Percentiles rank a stretch among this genome's conserved stretches.
Evolutionary conservation across 2,113 vertebrate genomes (phyloP).

Genomic region (Semnornis frantzii): DNA sequence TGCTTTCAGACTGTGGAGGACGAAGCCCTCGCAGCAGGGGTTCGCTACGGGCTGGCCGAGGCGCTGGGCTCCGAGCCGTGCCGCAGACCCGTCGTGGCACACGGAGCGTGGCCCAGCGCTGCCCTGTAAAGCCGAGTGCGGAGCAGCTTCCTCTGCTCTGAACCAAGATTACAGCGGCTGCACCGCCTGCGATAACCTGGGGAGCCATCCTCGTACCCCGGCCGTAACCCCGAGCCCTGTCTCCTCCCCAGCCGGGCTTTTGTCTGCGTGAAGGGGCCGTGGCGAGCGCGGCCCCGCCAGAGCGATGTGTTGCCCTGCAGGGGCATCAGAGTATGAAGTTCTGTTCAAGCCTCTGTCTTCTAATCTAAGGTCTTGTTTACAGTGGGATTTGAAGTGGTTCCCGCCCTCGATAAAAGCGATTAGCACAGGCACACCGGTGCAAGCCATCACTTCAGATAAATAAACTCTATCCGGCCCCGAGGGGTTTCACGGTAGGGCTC

Average conservation of each 20-base stretch:
- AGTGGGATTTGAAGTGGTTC: background rate
- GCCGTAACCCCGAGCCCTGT: background rate
- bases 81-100: too few relatives aligned
- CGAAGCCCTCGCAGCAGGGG: rapidly evolving
- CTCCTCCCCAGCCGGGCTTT: background rate
- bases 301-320: background rate
- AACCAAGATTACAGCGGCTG: background rate
- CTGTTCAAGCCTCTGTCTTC: background rate
- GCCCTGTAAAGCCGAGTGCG: rapidly evolving
- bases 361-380: background rate
- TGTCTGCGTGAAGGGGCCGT: rapidly evolving
- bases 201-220: background rate
- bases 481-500: background rate
- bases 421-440: background rate
- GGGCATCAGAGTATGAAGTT: background rate
- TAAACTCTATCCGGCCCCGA: background rate
- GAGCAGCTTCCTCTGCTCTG: rapidly evolving
- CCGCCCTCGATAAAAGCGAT: background rate
- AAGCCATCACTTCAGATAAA: background rate
- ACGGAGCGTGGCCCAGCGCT: rapidly evolving
- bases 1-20: rapidly evolving
- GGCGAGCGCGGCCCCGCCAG: rapidly evolving
- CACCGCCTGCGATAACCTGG: background rate
- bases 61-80: background rate
- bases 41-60: rapidly evolving